Percentiles rank a stretch among this genome's conserved stretches.
phyloP scores from a whole-genome alignment of 2,113 vertebrate genomes.

The Phylloscopus trochiloides region DNA sequence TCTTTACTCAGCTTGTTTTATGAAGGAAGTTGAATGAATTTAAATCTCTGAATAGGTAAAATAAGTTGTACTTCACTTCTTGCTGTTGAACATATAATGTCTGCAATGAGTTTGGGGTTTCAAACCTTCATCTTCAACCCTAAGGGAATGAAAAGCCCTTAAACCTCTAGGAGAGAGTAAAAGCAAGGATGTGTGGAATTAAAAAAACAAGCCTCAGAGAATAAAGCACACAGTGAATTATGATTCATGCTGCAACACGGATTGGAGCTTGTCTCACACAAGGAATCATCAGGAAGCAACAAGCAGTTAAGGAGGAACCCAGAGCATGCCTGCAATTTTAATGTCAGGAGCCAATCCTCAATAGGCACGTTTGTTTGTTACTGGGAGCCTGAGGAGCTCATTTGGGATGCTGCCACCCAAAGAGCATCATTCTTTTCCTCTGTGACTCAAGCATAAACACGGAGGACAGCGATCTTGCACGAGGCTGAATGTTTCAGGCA shows the following conservation, averaged over 20 bases:
- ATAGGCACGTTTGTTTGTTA: neutral
- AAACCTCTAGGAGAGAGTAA: neutral
- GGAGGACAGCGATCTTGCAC: neutral
- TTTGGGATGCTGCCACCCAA: neutral
- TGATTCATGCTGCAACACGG: slow-evolving; percentile 24
- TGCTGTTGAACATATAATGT: neutral
- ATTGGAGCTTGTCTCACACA: slow-evolving; percentile 2
- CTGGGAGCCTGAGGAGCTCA: neutral
- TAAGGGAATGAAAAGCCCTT: neutral
- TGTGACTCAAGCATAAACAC: neutral
- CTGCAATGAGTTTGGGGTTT: neutral
- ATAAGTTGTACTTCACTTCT: neutral
- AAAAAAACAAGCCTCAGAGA: neutral
- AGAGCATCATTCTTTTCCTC: neutral
- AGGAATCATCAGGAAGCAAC: slow-evolving; percentile 38
- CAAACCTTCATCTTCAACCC: neutral
- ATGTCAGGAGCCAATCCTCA: neutral
- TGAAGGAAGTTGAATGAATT: neutral
- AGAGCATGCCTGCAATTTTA: slow-evolving; percentile 19
- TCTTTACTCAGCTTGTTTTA: neutral
- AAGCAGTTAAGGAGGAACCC: slow-evolving; percentile 10
- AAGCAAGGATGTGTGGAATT: neutral
- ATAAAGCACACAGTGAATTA: slow-evolving; percentile 21
- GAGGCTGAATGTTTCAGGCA: neutral
- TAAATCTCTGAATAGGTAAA: neutral